Evolutionary conservation across 1,140 invertebrate genomes (phyloP), one percentile per base, ranked within the genome.

Genomic region (Melipona quadrifasciata): DNA sequence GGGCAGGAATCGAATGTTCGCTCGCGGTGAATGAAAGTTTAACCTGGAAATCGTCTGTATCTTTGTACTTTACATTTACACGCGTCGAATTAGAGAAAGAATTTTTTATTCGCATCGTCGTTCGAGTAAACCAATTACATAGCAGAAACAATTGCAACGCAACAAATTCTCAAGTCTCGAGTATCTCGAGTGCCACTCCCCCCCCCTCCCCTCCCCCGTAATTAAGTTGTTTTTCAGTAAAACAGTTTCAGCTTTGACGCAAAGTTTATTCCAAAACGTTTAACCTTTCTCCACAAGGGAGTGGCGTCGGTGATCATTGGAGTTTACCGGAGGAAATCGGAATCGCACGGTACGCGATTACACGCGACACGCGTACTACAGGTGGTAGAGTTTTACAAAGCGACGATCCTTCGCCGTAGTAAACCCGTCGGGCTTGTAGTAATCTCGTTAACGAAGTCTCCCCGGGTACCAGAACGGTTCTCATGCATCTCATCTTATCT

Each of bases 401-500:
- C 55, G 27, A 55, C 19, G 74, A 76, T 27, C 39, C 12, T 5
- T 16, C 24, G 19, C 8, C 55, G 39, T 47, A 61, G 57, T 72
- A 82, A 86, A 82, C 73, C 73, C 55, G 64, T 53, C 80, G 73
- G 51, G 65, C 51, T 83, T 55, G 81, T 67, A 68, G 86, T 85
- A 87, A 87, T 87, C 86, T 87, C 86, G 82, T 87, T 87, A 87
- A 86, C 67, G 88, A 82, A 78, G 72, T 85, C 80, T 82, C 72
- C 61, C 55, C 53, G 75, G 83, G 39, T 74, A 71, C 27, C 24
- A 31, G 81, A 53, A 82, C 74, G 82, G 72, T 53, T 83, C 80
- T 87, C 80, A 57, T 87, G 74, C 87, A 79, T 89, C 86, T 87
- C 86, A 86, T 90, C 88, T 89, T 90, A 90, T 90, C 89, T 90